Base-by-base conservation (phyloP, 2,888 invertebrate species). In the Rhamphomyia laevipes region DNA sequence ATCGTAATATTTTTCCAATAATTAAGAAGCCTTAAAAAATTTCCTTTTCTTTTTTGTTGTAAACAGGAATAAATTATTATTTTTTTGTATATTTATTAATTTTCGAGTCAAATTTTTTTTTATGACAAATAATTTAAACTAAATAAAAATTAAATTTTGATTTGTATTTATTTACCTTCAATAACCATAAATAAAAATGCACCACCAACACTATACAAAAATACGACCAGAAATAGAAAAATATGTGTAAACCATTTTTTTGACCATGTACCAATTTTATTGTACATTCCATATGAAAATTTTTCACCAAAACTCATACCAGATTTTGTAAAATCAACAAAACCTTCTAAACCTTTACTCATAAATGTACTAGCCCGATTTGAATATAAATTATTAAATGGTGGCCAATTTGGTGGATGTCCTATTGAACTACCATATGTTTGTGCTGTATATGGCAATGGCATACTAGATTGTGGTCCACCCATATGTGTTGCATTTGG, bases 191-290 rank as follows among this genome's bases (percentile, higher is more conserved):
- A 92, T 31, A 90, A 70, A 43, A 81, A 70, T 2, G 90, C 93
- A 27, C 94, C 94, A 30, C 85, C 78, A 51, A 86, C 73, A 59
- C 86, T 89, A 67, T 91, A 94, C 47, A 82, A 67, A 48, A 82
- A 71, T 52, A 93, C 77, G 58, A 91, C 80, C 58, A 86, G 64
- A 59, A 86, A 78, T 60, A 93, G 75, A 67, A 90, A 90, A 53
- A 89, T 80, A 70, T 92, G 91, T 37, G 91, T 91, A 64, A 92
- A 90, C 90, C 91, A 91, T 62, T 78, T 80, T 61, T 79, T 81
- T 2, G 89, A 90, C 73, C 82, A 80, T 48, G 78, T 72, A 61
- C 84, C 80, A 54, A 89, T 74, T 73, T 84, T 87, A 55, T 82
- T 81, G 64, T 87, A 87, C 53, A 86, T 70, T 78, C 85, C 86